Conservation (phyloP, 2,888 invertebrate genomes). For the Girardia tigrina region DNA sequence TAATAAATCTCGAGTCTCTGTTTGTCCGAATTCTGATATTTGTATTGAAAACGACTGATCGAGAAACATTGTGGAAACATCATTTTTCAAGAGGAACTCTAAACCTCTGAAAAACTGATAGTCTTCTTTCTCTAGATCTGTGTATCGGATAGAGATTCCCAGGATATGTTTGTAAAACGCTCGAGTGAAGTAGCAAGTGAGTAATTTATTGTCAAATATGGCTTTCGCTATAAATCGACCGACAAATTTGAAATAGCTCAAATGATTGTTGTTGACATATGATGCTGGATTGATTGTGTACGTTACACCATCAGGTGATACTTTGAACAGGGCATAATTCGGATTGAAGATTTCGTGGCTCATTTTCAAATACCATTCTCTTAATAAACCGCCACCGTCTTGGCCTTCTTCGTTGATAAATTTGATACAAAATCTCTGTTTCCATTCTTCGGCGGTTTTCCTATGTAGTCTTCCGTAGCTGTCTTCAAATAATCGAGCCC, state of each 20-base stretch:
- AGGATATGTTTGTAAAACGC: constrained; percentile 82
- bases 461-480: constrained; percentile 73
- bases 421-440: constrained; percentile 74
- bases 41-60: constrained; percentile 38
- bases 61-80: constrained; percentile 54
- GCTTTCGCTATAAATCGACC: constrained; percentile 79
- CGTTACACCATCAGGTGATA: constrained; percentile 75
- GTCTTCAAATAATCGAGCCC: constrained; percentile 72
- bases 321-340: constrained; percentile 74
- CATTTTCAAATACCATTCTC: constrained; percentile 77
- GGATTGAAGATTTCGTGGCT: constrained; percentile 81
- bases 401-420: constrained; percentile 82
- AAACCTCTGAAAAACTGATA: constrained; percentile 75
- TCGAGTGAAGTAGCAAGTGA: constrained; percentile 78
- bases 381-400: constrained; percentile 71
- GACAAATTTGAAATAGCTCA: constrained; percentile 79
- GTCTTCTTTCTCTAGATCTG: constrained; percentile 77
- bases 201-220: constrained; percentile 73
- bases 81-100: constrained; percentile 68
- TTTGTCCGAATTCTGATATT: constrained; percentile 75
- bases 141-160: constrained; percentile 67
- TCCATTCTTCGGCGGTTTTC: constrained; percentile 71
- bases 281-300: constrained; percentile 79
- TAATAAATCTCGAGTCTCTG: too few species aligned
- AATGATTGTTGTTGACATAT: constrained; percentile 75